Base-by-base conservation (phyloP, 2,113 vertebrate genomes). In the Trematocara unimaculatum region DNA sequence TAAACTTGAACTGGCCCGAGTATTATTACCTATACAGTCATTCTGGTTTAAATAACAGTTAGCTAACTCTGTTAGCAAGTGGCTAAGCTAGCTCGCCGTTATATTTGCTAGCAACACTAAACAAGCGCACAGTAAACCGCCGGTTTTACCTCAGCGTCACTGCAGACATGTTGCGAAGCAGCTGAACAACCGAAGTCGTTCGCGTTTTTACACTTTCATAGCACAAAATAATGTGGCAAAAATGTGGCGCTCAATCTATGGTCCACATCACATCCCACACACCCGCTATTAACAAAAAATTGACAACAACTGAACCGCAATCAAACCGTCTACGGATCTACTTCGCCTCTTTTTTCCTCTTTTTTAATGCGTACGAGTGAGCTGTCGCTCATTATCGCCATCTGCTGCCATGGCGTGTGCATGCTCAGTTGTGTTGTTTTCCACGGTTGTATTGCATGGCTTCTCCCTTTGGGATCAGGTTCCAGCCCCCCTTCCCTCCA, bases 111-210 rank as follows among this genome's bases (percentile, higher is more conserved):
- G 7, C 11, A 14, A 54, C 13, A 8, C 8, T 14, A 35, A 3
- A 17, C 8, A 42, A 49, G 3, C 18, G 18, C 5, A 33, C 11
- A 54, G 81, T 13, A 33, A 20, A 7, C 7, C 17, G 1, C 8
- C 13, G 10, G 31, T 53, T 88, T 92, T 94, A 95, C 95, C 94
- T 95, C 64, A 94, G 40, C 56, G 42, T 92, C n/a, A 67, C 89
- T 31, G 90, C 74, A 55, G 91, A 93, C 91, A 94, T 93, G 4
- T 85, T 64, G 58, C 15, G 13, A 64, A 47, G 40, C 20, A 8
- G 13, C 14, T 4, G 42, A 84, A 74, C 74, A 77, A 72, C 77
- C 14, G 31, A 47, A n/a, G 23, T 70, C 12, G 35, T 51, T 79
- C 35, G 64, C 1, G 6, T 79, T 62, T 29, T 80, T 85, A 85